Conservation (phyloP, 1,140 invertebrate genomes). For the Adoxophyes honmai region DNA sequence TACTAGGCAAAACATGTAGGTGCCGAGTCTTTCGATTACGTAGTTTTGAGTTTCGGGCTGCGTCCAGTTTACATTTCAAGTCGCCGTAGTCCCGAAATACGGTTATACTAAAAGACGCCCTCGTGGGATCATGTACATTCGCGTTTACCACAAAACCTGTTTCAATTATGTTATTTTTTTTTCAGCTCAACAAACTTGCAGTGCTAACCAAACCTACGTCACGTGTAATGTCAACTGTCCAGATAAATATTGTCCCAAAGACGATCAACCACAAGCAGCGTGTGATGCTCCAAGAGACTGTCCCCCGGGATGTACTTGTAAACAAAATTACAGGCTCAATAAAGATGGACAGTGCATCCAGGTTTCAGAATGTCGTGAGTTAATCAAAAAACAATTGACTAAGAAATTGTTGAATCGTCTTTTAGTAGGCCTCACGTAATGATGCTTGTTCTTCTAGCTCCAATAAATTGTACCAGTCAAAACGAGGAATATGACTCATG, state of each 20-base stretch:
- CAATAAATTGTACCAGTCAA: not conserved
- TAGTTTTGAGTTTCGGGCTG: too few relatives aligned
- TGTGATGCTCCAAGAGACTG: not conserved
- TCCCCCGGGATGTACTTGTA: not conserved
- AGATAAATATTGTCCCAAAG: not conserved
- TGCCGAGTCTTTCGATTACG: too few relatives aligned
- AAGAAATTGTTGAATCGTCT: too few relatives aligned
- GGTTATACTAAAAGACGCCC: too few relatives aligned
- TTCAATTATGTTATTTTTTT: not conserved
- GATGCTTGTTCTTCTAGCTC: not conserved
- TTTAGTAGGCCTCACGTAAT: too few relatives aligned
- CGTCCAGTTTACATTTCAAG: too few relatives aligned
- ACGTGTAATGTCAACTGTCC: not conserved
- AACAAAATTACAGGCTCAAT: not conserved
- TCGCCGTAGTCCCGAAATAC: too few relatives aligned
- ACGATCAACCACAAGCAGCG: not conserved
- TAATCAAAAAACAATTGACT: too few relatives aligned
- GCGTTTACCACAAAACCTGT: too few relatives aligned
- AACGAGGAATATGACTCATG: not conserved
- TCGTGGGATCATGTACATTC: too few relatives aligned
- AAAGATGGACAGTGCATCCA: not conserved
- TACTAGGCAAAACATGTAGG: too few relatives aligned
- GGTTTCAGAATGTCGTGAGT: conserved; percentile 3
- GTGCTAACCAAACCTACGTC: conserved; percentile 4
- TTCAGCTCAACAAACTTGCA: not conserved